Evolutionary conservation across 2,113 vertebrate species (phyloP), one percentile per base, ranked within the genome.

Genomic region (Ctenodactylus gundi): DNA sequence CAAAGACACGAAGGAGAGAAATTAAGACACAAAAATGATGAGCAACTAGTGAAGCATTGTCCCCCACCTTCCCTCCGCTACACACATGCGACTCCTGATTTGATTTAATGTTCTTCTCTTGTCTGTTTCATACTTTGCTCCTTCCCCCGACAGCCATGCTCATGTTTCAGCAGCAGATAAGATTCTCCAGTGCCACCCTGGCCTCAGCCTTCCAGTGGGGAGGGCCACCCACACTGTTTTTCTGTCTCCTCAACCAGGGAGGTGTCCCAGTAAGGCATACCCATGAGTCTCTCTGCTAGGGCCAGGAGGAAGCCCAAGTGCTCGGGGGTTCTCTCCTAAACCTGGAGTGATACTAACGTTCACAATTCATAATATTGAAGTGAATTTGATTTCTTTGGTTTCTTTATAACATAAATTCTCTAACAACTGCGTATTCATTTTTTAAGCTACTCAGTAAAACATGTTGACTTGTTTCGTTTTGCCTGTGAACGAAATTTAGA

Each of bases 401-500:
- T 25, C 6, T 84, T 81, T 53, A 10, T 70, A 41, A 91, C 17
- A 57, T 25, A 34, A 11, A 90, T 67, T 18, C 73, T 77, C 15
- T 41, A 86, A 67, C 29, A 25, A 77, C 13, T 68, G 5, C 49
- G 17, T 8, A 29, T 6, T 25, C 31, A 65, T 86, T 85, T 89
- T 20, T 57, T n/a, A 41, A 81, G 76, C 6, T 29, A 55, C 7
- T 64, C 67, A 53, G 90, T 18, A 23, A 80, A 77, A 53, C n/a
- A 34, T 17, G 60, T 18, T 67, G 13, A 83, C 75, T 14, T 64
- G 10, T 44, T 21, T 75, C 21, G 13, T 27, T 27, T 20, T 18
- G 11, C 10, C 84, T 92, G 23, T 34, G 14, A 51, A 55, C 70
- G 57, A 77, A 90, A 62, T 84, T 87, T 39, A 77, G n/a, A 53